Evolutionary conservation across 2,888 invertebrate genomes (phyloP).

Genomic region (Esperia sulphurella): DNA sequence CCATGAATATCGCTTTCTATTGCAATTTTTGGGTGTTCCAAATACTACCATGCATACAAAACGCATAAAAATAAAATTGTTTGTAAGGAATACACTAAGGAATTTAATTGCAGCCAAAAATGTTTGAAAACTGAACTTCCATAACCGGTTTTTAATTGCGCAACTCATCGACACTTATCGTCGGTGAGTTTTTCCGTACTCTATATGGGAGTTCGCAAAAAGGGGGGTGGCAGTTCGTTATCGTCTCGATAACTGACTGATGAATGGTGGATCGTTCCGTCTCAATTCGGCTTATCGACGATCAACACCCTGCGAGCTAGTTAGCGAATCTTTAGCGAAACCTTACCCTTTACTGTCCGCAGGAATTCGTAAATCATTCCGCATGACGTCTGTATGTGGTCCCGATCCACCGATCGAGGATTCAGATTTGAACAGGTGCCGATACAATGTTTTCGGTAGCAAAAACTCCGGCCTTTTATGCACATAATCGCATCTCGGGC

Average conservation of each 20-base stretch:
- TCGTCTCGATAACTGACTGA: constrained; percentile 70
- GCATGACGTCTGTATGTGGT: constrained; percentile 63
- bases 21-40: constrained; percentile 5
- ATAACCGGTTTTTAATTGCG: constrained; percentile 14
- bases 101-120: constrained; percentile 8
- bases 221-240: constrained; percentile 60
- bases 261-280: constrained; percentile 69
- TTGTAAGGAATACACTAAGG: background rate
- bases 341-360: constrained; percentile 33
- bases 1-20: constrained; percentile 37
- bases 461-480: constrained; percentile 52
- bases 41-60: background rate
- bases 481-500: constrained; percentile 39
- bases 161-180: constrained; percentile 47
- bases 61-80: background rate
- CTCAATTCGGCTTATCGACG: constrained; percentile 74
- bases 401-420: constrained; percentile 46
- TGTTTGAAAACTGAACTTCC: constrained; percentile 1
- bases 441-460: constrained; percentile 49
- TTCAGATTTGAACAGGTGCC: constrained; percentile 54
- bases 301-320: constrained; percentile 70
- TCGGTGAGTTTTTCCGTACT: constrained; percentile 51
- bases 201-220: constrained; percentile 53
- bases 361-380: constrained; percentile 61
- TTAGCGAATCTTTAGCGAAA: constrained; percentile 54